phyloP scores from a whole-genome alignment of 2,888 invertebrate species.

The Lottia gigantea region DNA sequence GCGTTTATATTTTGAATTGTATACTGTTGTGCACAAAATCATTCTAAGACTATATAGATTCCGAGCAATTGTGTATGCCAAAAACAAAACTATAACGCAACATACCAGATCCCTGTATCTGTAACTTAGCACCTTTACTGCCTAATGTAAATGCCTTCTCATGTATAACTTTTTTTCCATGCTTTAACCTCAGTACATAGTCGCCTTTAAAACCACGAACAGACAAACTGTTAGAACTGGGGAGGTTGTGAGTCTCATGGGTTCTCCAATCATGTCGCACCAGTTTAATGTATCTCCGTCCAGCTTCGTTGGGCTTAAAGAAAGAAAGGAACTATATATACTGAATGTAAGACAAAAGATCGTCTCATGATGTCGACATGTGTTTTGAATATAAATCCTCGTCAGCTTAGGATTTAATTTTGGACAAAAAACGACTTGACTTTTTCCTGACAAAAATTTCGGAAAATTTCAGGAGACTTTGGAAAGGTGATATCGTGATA shows the following conservation, averaged over 20 bases:
- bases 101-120: neutral
- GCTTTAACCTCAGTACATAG: constrained; percentile 10
- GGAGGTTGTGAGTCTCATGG: neutral
- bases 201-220: constrained; percentile 14
- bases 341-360: neutral
- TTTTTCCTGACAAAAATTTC: too few relatives aligned
- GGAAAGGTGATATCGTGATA: too few relatives aligned
- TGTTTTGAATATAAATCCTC: too few relatives aligned
- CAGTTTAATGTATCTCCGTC: constrained; percentile 6
- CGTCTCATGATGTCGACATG: too few relatives aligned
- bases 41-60: too few relatives aligned
- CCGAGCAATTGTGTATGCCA: too few relatives aligned
- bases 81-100: neutral
- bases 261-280: constrained; percentile 16
- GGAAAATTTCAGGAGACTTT: too few relatives aligned
- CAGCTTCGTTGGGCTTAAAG: constrained; percentile 14
- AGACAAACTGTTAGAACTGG: neutral
- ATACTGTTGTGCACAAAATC: too few relatives aligned
- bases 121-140: neutral
- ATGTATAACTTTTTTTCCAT: neutral
- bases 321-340: neutral
- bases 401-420: too few relatives aligned
- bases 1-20: too few relatives aligned
- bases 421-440: too few relatives aligned
- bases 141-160: constrained; percentile 13